phyloP scores from a whole-genome alignment of 2,797 vertebrate species.

The Thalassophryne amazonica region DNA sequence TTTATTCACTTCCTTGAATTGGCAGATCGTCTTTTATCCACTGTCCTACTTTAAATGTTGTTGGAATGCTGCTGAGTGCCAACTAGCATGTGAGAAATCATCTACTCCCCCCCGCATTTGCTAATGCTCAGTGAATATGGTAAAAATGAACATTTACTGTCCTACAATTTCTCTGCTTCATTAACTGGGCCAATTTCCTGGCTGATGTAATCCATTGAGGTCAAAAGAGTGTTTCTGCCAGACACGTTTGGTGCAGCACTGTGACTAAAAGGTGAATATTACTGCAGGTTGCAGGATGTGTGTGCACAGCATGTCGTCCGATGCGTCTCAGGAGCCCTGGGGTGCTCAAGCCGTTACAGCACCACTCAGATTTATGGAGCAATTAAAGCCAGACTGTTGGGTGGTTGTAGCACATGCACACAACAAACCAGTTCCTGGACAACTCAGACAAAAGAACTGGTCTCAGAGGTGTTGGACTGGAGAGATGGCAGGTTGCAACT shows the following conservation, averaged over 20 bases:
- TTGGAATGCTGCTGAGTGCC: slow-evolving; percentile 3
- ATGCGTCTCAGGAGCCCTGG: slow-evolving; percentile 24
- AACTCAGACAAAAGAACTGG: slow-evolving; percentile 1
- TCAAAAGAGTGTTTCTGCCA: not conserved
- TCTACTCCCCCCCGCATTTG: too few relatives aligned
- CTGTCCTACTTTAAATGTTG: not conserved
- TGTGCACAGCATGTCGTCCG: slow-evolving; percentile 1
- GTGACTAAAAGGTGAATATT: slow-evolving; percentile 35
- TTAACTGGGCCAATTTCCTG: not conserved
- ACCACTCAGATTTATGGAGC: slow-evolving; percentile 50
- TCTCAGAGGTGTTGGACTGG: slow-evolving; percentile 20
- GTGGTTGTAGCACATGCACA: slow-evolving; percentile 11
- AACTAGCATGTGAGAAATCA: slow-evolving; percentile 4
- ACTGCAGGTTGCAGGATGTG: slow-evolving; percentile 6
- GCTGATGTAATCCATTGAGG: not conserved
- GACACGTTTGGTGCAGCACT: slow-evolving; percentile 5
- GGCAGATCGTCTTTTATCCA: too few relatives aligned
- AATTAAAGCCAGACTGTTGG: slow-evolving; percentile 37
- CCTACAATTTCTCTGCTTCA: not conserved
- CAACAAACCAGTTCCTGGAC: not conserved
- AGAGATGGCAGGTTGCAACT: slow-evolving; percentile 48
- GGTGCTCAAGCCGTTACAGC: slow-evolving; percentile 34
- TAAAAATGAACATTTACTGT: too few relatives aligned
- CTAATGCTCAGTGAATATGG: too few relatives aligned
- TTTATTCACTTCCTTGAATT: too few relatives aligned